A percentile compares a stretch with the other conserved stretches of the same genome.
phyloP scores from a whole-genome alignment of 2,113 vertebrate genomes.

The Tragelaphus buxtoni region DNA sequence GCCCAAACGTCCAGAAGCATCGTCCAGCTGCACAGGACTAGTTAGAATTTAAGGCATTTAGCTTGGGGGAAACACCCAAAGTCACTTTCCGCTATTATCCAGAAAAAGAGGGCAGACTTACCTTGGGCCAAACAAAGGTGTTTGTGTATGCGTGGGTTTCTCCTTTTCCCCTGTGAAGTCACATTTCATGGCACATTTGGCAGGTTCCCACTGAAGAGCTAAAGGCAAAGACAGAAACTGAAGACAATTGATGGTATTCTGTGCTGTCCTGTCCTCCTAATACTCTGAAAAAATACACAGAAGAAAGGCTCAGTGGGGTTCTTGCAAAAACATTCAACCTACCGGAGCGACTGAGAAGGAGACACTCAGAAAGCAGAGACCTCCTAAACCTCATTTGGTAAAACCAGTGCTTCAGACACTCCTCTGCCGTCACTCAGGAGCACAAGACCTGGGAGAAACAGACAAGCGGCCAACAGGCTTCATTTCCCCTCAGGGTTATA shows the following conservation, averaged over 20 bases:
- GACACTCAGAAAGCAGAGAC: conserved; percentile 15
- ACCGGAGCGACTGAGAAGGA: not conserved
- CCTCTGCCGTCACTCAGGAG: not conserved
- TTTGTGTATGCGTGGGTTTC: not conserved
- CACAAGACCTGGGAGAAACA: not conserved
- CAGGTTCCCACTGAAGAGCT: not conserved
- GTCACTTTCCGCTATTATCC: not conserved
- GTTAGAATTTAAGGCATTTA: not conserved
- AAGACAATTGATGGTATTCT: not conserved
- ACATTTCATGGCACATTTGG: conserved; percentile 18
- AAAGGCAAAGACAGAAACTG: not conserved
- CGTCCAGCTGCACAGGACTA: not conserved
- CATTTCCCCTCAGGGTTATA: not conserved
- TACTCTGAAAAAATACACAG: not conserved
- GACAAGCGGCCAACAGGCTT: not conserved
- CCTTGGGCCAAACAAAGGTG: not conserved
- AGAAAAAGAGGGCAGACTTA: not conserved
- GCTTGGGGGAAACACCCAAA: not conserved
- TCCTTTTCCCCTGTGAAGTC: not conserved
- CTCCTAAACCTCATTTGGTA: conserved; percentile 14
- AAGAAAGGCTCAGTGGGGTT: not conserved
- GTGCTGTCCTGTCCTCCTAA: not conserved
- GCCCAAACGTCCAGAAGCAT: not conserved
- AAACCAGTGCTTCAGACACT: not conserved
- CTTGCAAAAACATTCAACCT: not conserved